Evolutionary conservation across 92 coral and sea anemone genomes (phyloP).

Genomic region (Virgularia gustaviana): DNA sequence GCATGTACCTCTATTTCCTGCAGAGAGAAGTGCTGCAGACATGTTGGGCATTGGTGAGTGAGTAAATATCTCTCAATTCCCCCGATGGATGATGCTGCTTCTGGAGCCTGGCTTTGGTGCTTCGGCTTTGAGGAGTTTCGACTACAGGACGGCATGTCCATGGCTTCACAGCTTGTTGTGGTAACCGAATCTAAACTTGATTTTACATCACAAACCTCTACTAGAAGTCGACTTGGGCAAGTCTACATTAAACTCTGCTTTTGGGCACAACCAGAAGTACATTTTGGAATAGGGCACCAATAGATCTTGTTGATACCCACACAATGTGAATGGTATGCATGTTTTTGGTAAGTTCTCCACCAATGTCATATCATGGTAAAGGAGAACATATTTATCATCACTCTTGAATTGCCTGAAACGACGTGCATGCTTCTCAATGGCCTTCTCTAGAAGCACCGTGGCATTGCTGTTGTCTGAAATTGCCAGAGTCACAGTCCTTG

Average conservation of each 20-base stretch:
- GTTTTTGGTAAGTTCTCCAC: conserved; percentile 55
- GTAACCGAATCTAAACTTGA: not conserved
- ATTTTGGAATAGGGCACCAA: conserved; percentile 63
- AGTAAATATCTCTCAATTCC: conserved; percentile 21
- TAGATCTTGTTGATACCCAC: conserved; percentile 55
- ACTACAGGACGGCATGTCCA: not conserved
- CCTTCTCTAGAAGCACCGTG: conserved; percentile 33
- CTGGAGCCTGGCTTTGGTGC: not conserved
- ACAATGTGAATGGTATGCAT: conserved; percentile 48
- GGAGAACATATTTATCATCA: conserved; percentile 38
- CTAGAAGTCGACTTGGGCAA: too few species aligned
- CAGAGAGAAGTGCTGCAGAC: conserved; percentile 30
- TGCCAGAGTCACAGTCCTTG: conserved; percentile 22
- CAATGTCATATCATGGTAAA: conserved; percentile 48
- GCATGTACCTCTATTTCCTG: conserved; percentile 43
- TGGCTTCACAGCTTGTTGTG: conserved; percentile 15
- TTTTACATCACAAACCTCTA: too few species aligned
- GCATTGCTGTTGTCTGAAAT: conserved; percentile 24
- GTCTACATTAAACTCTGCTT: conserved; percentile 53
- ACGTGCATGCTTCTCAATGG: conserved; percentile 53
- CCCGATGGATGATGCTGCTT: not conserved
- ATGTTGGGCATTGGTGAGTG: conserved; percentile 41
- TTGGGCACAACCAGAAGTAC: conserved; percentile 61
- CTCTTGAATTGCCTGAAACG: conserved; percentile 47
- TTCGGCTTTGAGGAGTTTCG: not conserved